Base-by-base conservation (phyloP, 2,888 invertebrate genomes). In the Apoda limacodes region DNA sequence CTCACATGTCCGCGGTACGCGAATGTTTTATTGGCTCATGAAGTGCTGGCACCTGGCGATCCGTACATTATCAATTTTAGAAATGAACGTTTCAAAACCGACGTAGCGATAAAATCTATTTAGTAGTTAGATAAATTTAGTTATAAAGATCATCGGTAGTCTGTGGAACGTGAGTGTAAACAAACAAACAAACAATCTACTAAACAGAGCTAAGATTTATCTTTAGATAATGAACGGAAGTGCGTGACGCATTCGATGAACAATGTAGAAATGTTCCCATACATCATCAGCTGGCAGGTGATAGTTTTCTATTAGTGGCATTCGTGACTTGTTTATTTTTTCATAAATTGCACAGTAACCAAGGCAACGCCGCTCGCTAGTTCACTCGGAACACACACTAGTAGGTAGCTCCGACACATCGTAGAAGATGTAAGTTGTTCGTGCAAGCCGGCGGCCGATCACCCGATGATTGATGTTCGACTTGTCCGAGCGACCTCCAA, bases 231-330 rank as follows among this genome's bases (percentile, higher is more conserved):
- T n/a, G n/a, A 43, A 43, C 50, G 45, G 45, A 43, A 50, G 42
- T 43, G 52, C 40, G 47, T 48, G 47, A 47, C 47, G 46, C 37
- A 39, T 45, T 37, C 40, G 33, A 39, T 48, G 50, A 60, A 69
- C 47, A 55, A 72, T 74, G 72, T 71, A 69, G 74, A 63, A 46
- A 80, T 80, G 78, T 80, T 80, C 58, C 60, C 71, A 54, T 70
- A 62, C 56, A 66, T 71, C 67, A 66, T 75, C 63, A 65, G 55
- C 50, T 74, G 64, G 71, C 70, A 80, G 78, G 78, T 78, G 71
- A 75, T 53, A 57, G 35, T 40, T 44, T 44, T 50, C 46, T 42
- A 57, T 51, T 59, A 47, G 58, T 53, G 53, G 46, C 47, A 52
- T 50, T 55, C 60, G 54, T 55, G 32, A 62, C 61, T 62, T 68